These are phyloP conservation scores for Paracanthobrama guichenoti DNA, from an alignment of 2,113 vertebrate genomes.

Conservation along the genomic window DNA sequence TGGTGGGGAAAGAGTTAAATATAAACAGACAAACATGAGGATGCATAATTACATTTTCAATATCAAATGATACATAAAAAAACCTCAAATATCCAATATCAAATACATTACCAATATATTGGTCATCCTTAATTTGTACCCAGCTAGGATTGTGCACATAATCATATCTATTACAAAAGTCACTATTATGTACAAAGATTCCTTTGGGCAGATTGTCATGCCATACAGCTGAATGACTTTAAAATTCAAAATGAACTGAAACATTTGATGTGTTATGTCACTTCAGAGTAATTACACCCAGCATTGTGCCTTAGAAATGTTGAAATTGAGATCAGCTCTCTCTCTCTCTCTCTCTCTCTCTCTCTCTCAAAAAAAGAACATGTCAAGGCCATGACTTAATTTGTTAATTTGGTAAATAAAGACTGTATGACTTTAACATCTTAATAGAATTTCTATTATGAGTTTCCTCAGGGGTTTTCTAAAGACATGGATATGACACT, in stretches of 20 bases:
- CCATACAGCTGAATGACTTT: neutral
- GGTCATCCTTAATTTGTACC: neutral
- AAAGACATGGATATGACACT: neutral
- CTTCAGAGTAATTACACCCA: neutral
- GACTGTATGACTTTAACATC: neutral
- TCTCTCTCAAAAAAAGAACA: neutral
- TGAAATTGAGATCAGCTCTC: neutral
- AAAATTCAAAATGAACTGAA: neutral
- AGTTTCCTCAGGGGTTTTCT: neutral
- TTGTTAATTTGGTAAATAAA: neutral
- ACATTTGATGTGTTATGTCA: neutral
- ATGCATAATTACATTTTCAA: neutral
- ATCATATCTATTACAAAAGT: neutral
- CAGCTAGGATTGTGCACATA: neutral
- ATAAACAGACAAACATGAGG: neutral
- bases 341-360: no score
- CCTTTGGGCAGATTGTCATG: neutral
- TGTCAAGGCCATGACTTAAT: neutral
- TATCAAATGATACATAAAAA: neutral
- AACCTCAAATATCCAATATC: neutral
- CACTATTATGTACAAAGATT: neutral
- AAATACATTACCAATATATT: slow-evolving; percentile 2
- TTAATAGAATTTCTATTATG: slow-evolving; percentile 2
- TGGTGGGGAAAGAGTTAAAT: neutral
- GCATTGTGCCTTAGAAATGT: neutral